phyloP scores from a whole-genome alignment of 2,888 invertebrate genomes.

The Dasypogon diadema region DNA sequence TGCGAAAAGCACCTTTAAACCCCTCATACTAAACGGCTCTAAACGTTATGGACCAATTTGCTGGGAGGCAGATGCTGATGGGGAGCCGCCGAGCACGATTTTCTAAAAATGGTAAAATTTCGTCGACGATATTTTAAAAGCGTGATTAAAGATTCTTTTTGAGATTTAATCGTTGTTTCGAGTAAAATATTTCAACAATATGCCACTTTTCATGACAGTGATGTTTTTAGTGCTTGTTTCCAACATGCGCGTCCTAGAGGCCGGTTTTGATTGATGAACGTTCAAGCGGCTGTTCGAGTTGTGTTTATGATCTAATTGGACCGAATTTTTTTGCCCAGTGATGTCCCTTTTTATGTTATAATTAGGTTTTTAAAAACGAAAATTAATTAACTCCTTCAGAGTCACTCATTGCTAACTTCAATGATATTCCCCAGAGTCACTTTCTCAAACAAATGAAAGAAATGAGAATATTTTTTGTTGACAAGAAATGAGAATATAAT shows the following conservation, averaged over 20 bases:
- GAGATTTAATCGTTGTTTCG: constrained; percentile 2
- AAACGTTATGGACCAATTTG: constrained; percentile 20
- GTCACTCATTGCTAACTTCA: too few relatives aligned
- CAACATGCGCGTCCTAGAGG: too few relatives aligned
- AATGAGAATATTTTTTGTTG: too few relatives aligned
- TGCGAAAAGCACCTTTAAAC: constrained; percentile 21
- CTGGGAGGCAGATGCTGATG: neutral
- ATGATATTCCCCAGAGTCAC: too few relatives aligned
- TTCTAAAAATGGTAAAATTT: neutral
- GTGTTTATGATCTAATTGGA: neutral
- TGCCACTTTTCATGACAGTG: constrained; percentile 11
- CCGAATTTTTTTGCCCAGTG: too few relatives aligned
- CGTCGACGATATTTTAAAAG: neutral
- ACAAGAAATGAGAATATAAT: too few relatives aligned
- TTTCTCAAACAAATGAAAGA: too few relatives aligned
- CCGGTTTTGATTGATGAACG: constrained; percentile 20
- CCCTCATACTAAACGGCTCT: neutral
- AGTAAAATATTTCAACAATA: constrained; percentile 29
- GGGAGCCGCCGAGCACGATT: neutral
- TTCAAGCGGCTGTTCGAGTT: neutral
- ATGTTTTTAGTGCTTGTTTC: neutral
- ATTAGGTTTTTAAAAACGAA: too few relatives aligned
- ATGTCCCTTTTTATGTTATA: too few relatives aligned
- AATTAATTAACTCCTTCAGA: too few relatives aligned
- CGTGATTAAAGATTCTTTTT: constrained; percentile 5